Conservation (phyloP, 2,113 vertebrate genomes). For the Oostethus manadensis region DNA sequence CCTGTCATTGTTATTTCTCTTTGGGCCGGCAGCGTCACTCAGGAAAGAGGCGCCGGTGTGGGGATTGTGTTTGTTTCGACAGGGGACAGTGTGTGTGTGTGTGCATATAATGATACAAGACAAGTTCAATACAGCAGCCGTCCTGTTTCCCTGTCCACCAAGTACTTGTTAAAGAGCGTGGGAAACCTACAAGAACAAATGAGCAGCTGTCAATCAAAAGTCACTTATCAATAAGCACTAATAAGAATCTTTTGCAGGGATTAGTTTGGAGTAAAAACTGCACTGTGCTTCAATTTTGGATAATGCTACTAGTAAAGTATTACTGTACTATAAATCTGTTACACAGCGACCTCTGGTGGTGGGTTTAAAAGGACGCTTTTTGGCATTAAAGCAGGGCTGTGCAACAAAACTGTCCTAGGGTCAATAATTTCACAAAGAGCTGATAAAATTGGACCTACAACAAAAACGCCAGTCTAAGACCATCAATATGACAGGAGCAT, state of each 20-base stretch:
- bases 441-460: too few species aligned
- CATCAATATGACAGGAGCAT: too few species aligned
- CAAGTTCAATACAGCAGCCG: constrained; percentile 51
- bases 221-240: not conserved
- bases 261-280: not conserved
- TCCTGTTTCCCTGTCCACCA: constrained; percentile 60
- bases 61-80: constrained; percentile 69
- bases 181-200: constrained; percentile 37
- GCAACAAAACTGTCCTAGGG: too few species aligned
- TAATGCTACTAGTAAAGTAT: too few species aligned
- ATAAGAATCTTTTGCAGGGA: not conserved
- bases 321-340: constrained; percentile 19
- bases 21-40: constrained; percentile 48
- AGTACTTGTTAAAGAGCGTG: constrained; percentile 45
- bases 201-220: constrained; percentile 5
- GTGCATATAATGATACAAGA: constrained; percentile 24
- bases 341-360: constrained; percentile 63
- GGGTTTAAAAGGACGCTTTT: not conserved
- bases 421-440: too few species aligned
- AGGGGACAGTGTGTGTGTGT: constrained; percentile 26
- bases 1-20: constrained; percentile 68
- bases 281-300: not conserved
- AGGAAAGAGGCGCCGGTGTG: constrained; percentile 62
- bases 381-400: not conserved
- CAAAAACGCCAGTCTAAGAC: too few species aligned